Evolutionary conservation across 2,113 vertebrate genomes (phyloP).

Genomic region (Centropus bengalensis): DNA sequence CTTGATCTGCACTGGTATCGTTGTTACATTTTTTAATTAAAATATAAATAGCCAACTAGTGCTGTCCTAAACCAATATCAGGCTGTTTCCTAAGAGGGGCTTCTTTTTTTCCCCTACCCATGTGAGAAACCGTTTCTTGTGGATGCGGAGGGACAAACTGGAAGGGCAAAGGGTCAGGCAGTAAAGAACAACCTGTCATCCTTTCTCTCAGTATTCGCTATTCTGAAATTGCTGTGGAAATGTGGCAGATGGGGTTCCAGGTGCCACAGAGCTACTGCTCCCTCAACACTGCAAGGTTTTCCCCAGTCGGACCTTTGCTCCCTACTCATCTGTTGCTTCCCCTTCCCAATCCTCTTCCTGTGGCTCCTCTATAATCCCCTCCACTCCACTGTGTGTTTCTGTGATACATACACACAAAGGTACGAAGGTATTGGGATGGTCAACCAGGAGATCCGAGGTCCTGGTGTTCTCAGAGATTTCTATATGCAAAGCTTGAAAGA

Average conservation of each 20-base stretch:
- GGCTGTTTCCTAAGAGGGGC: too few relatives aligned
- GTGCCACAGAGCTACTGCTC: not conserved
- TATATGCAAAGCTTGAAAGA: not conserved
- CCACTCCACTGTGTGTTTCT: not conserved
- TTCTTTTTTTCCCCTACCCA: too few relatives aligned
- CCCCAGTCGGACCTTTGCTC: not conserved
- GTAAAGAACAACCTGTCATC: not conserved
- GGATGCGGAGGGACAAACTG: not conserved
- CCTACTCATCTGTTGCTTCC: rapidly evolving
- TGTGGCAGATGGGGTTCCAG: not conserved
- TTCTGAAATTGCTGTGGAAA: not conserved
- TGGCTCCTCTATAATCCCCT: not conserved
- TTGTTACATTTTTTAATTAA: too few relatives aligned
- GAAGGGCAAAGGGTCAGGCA: not conserved
- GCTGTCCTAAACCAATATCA: too few relatives aligned
- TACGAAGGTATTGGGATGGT: not conserved
- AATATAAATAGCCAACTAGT: too few relatives aligned
- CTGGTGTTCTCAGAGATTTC: not conserved
- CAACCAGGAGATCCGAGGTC: not conserved
- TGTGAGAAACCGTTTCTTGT: not conserved
- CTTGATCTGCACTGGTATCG: too few relatives aligned
- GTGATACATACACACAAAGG: not conserved
- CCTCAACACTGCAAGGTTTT: not conserved
- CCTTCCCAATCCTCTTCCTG: not conserved
- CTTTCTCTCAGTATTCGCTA: not conserved